Conservation (phyloP, 2,888 invertebrate species). For the Charanyca ferruginea region DNA sequence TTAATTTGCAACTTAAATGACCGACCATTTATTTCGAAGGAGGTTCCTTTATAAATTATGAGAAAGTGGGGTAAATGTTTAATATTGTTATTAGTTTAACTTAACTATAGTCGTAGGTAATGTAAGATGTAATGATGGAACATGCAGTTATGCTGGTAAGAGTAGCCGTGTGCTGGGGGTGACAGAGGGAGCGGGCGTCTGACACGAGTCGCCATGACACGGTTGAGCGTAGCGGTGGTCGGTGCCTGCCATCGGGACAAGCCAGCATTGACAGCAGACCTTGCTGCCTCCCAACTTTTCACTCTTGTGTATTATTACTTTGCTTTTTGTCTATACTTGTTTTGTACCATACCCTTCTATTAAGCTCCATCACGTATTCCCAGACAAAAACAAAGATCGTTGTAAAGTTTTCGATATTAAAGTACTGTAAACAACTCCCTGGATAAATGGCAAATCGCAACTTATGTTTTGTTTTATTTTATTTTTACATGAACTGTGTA, state of each 20-base stretch:
- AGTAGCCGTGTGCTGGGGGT: too few species aligned
- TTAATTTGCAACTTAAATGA: conserved; percentile 11
- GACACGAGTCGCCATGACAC: too few species aligned
- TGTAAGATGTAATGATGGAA: conserved; percentile 47
- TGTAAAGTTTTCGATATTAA: conserved; percentile 36
- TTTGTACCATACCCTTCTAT: conserved; percentile 32
- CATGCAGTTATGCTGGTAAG: conserved; percentile 21
- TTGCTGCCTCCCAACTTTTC: conserved; percentile 7
- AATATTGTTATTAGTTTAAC: conserved; percentile 58
- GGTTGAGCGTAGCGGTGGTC: too few species aligned
- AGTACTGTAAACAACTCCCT: conserved; percentile 23
- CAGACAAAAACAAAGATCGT: conserved; percentile 13
- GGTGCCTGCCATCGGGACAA: too few species aligned
- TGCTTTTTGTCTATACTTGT: conserved; percentile 12
- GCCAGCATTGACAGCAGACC: neutral
- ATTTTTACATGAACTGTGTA: neutral
- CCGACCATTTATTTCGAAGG: conserved; percentile 26
- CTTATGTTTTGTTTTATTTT: conserved; percentile 49
- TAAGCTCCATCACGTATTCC: conserved; percentile 8
- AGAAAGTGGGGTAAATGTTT: conserved; percentile 30
- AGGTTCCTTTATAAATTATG: conserved; percentile 41
- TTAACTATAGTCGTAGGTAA: conserved; percentile 44
- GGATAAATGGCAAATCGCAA: conserved; percentile 48
- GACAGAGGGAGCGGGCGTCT: neutral
- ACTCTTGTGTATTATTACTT: conserved; percentile 39